These are phyloP conservation scores for Bos javanicus DNA, from an alignment of 2,113 vertebrate genomes.

Conservation along the genomic window DNA sequence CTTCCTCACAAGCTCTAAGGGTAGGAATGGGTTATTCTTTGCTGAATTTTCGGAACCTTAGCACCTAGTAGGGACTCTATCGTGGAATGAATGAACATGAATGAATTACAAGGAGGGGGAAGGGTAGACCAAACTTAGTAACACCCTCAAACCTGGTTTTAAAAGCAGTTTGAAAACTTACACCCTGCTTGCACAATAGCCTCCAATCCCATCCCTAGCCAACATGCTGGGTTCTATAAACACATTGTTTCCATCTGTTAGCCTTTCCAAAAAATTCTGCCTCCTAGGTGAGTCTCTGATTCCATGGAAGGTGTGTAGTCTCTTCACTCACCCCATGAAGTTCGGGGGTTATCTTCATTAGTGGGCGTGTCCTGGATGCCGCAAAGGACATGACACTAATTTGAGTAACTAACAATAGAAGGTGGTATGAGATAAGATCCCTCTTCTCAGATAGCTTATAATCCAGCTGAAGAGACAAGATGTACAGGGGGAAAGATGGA, in stretches of 20 bases:
- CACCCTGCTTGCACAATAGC: not conserved
- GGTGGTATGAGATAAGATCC: not conserved
- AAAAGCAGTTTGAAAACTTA: not conserved
- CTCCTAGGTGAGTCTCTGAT: not conserved
- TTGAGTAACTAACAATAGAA: not conserved
- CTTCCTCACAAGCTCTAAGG: not conserved
- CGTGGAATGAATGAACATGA: not conserved
- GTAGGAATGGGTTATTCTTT: not conserved
- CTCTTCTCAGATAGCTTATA: not conserved
- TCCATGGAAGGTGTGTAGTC: not conserved
- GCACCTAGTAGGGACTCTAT: not conserved
- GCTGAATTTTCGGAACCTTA: not conserved
- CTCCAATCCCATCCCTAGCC: not conserved
- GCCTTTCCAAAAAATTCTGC: not conserved
- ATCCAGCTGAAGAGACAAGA: constrained; percentile 12
- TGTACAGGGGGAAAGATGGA: not conserved
- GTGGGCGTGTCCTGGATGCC: not conserved
- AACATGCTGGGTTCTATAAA: not conserved
- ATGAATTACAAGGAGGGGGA: not conserved
- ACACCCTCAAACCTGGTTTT: not conserved
- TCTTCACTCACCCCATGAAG: not conserved
- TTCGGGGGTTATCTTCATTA: too few relatives aligned
- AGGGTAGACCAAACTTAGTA: not conserved
- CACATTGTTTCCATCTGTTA: not conserved
- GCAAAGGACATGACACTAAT: not conserved